Evolutionary conservation across 2,113 vertebrate species (phyloP), one percentile per base, ranked within the genome.

Genomic region (Oxyruncus cristatus): DNA sequence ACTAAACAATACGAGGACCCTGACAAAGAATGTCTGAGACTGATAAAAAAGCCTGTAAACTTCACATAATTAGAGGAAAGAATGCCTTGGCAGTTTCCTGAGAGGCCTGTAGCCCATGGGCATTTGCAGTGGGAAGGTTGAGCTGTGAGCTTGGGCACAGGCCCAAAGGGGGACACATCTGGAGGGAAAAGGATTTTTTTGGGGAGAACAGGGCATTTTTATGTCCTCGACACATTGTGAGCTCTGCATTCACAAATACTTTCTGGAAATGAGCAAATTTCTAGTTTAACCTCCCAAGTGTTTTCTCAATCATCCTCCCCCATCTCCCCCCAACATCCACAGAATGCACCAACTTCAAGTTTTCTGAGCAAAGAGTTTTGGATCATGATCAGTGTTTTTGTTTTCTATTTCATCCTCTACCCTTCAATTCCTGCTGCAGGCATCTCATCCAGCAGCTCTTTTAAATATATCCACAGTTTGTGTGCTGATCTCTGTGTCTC

Each of bases 241-340:
- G 12, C 28, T 55, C 55, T 68, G 17, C 18, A 41, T 28, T 68
- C 35, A 30, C 27, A 80, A 41, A 30, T 20, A 16, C 5, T 39
- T 59, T 27, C 55, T 5, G 2, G 35, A 76, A 80, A 76, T 42
- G 1, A 68, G 2, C 15, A 55, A 20, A 8, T 15, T 59, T 68
- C 15, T 17, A 35, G 14, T 13, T 89, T 19, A 59, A 61, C 14
- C 37, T 78, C 46, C 9, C 27, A 37, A 30, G n/a, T 8, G 20
- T 63, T 53, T 75, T 42, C 17, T 67, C 20, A 4, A 23, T 4
- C 11, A 4, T 41, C 13, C 32, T 65, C 27, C 5, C 2, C 5
- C 6, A 2, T 17, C 4, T 9, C 2, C 8, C 22, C 1, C 0
- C 5, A 52, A 74, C 66, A 74, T 71, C 46, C 6, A 3, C 18